Evolutionary conservation across 2,113 vertebrate species (phyloP).

Genomic region (Saiga tatarica): DNA sequence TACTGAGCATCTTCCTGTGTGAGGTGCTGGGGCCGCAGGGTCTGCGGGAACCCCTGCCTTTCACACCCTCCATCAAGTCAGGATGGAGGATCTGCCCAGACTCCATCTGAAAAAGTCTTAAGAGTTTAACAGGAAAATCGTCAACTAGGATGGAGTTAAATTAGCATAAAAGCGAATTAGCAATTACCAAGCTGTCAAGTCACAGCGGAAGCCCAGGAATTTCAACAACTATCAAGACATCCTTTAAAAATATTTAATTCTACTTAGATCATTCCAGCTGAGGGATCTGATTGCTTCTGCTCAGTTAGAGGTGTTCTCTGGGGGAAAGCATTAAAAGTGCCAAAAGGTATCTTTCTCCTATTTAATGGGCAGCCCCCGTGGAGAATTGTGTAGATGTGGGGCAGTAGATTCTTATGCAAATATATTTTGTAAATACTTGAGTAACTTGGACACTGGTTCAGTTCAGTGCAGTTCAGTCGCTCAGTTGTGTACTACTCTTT

Average conservation of each 20-base stretch:
- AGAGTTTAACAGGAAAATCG: background rate
- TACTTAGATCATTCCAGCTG: background rate
- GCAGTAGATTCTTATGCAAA: background rate
- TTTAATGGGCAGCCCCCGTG: background rate
- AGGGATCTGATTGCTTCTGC: background rate
- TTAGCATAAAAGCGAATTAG: slow-evolving; percentile 57
- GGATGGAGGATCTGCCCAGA: background rate
- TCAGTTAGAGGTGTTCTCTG: background rate
- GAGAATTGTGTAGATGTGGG: fast-evolving
- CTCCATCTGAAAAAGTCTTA: background rate
- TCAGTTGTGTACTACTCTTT: no score
- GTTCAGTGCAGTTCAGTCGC: no score
- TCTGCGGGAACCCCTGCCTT: fast-evolving
- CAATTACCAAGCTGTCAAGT: slow-evolving; percentile 50
- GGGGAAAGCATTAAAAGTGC: background rate
- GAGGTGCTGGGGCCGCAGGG: background rate
- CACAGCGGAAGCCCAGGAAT: slow-evolving; percentile 29
- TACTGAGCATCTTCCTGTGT: background rate
- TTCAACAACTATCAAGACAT: slow-evolving; percentile 53
- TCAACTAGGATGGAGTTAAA: background rate
- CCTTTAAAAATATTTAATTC: slow-evolving; percentile 61
- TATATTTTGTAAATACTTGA: background rate
- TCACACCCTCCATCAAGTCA: background rate
- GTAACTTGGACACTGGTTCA: background rate
- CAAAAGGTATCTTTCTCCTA: background rate